A percentile compares a stretch with the other conserved stretches of the same genome.
These are phyloP conservation scores for Chloroclystis v-ata DNA, from an alignment of 2,888 invertebrate species.

Conservation along the genomic window DNA sequence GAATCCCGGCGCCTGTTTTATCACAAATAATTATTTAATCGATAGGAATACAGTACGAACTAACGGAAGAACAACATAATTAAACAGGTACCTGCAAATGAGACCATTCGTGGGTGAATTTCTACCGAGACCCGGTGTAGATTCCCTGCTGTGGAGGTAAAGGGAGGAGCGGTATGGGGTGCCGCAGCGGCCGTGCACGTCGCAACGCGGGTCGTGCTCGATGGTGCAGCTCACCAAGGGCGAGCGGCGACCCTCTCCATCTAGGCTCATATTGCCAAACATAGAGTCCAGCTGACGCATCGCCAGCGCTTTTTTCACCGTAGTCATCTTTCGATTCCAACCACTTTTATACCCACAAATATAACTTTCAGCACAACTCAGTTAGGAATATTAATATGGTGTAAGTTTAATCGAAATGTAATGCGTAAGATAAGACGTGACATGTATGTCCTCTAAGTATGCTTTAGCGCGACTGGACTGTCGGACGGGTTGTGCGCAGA, in stretches of 20 bases:
- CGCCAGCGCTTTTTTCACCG: conserved; percentile 81
- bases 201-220: conserved; percentile 81
- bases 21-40: conserved; percentile 30
- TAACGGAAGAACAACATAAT: too few relatives aligned
- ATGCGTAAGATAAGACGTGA: conserved; percentile 51
- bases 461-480: conserved; percentile 72
- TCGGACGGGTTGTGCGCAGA: conserved; percentile 72
- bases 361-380: conserved; percentile 47
- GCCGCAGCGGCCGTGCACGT: conserved; percentile 81
- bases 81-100: conserved; percentile 53
- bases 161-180: conserved; percentile 67
- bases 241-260: conserved; percentile 65
- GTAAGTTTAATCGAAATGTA: conserved; percentile 42
- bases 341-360: conserved; percentile 32
- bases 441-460: conserved; percentile 74
- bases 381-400: conserved; percentile 32
- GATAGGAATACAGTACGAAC: background rate
- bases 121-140: conserved; percentile 78
- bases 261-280: conserved; percentile 82
- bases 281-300: conserved; percentile 85
- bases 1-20: conserved; percentile 79
- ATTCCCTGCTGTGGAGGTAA: conserved; percentile 69
- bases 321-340: conserved; percentile 55
- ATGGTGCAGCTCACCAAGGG: conserved; percentile 72
- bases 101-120: conserved; percentile 68